Percentiles rank a stretch among this genome's conserved stretches.
Evolutionary conservation across 1,140 invertebrate species (phyloP).

Genomic region (Dinothrombium tinctorium): DNA sequence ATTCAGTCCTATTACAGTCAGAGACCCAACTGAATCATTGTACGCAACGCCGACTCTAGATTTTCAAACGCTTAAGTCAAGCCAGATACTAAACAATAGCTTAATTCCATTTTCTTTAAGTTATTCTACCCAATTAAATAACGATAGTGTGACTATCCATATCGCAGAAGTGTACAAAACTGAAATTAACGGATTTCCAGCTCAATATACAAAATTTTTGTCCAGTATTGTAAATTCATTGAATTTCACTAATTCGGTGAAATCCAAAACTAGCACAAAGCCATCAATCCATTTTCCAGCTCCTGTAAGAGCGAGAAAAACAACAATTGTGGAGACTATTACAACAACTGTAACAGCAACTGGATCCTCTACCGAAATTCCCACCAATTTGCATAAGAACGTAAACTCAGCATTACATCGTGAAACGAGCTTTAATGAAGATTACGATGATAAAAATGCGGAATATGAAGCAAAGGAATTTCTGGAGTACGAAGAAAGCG

Average conservation of each 20-base stretch:
- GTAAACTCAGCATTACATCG: too few relatives aligned
- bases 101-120: conserved; percentile 6
- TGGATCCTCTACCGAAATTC: conserved; percentile 16
- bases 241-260: background rate
- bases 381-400: conserved; percentile 16
- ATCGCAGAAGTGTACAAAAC: conserved; percentile 49
- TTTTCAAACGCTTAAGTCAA: too few relatives aligned
- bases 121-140: conserved; percentile 29
- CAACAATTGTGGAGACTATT: background rate
- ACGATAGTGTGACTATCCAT: conserved; percentile 36
- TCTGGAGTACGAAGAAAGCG: conserved; percentile 20
- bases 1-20: background rate
- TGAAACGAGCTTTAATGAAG: too few relatives aligned
- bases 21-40: background rate
- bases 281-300: conserved; percentile 8
- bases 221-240: conserved; percentile 1
- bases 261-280: too few relatives aligned
- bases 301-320: background rate
- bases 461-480: conserved; percentile 97
- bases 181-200: conserved; percentile 51
- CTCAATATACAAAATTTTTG: conserved; percentile 28
- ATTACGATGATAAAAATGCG: conserved; percentile 70
- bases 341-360: conserved; percentile 17
- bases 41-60: too few relatives aligned
- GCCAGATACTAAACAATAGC: background rate